Conservation (phyloP, 2,113 vertebrate species). For the Etia nguti region DNA sequence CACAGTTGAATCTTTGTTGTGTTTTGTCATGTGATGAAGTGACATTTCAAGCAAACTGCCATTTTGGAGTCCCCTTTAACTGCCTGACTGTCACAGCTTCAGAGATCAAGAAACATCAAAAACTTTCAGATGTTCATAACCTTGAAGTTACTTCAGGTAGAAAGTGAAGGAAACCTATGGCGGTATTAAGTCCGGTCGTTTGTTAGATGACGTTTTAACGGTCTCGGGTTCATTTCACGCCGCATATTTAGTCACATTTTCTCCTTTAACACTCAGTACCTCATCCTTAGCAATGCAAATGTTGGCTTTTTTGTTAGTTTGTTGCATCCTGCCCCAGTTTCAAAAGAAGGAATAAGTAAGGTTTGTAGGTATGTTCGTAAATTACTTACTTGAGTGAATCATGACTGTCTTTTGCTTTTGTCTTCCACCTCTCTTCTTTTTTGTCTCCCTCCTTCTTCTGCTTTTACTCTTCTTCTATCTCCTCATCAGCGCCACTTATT, state of each 20-base stretch:
- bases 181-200: background rate
- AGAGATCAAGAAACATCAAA: background rate
- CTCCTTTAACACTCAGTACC: background rate
- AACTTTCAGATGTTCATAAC: background rate
- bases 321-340: background rate
- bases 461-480: background rate
- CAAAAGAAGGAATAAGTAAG: background rate
- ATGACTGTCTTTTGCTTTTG: background rate
- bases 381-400: conserved; percentile 53
- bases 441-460: background rate
- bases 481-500: background rate
- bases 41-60: background rate
- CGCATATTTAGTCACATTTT: background rate
- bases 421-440: background rate
- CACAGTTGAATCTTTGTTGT: background rate
- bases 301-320: background rate
- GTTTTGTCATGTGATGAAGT: background rate
- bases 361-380: background rate
- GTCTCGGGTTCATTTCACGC: background rate
- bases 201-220: background rate
- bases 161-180: background rate
- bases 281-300: background rate
- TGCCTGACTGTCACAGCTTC: background rate
- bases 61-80: background rate
- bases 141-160: background rate